These are phyloP conservation scores for Phymorhynchus buccinoides DNA, from an alignment of 1,140 invertebrate genomes.

Conservation along the genomic window DNA sequence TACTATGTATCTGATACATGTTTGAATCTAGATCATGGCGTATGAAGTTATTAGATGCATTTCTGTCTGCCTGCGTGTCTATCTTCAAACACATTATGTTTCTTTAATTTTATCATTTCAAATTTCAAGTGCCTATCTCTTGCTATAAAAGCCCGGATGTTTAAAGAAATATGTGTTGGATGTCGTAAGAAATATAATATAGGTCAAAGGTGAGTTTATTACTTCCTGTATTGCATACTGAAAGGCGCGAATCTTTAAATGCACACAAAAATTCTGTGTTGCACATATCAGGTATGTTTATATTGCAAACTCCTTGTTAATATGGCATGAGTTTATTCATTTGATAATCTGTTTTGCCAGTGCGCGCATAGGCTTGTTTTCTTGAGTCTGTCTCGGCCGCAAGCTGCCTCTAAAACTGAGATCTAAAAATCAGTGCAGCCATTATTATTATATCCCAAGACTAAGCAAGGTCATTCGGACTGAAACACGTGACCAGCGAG, in stretches of 20 bases:
- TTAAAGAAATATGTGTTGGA: neutral
- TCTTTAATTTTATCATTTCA: too few relatives aligned
- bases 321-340: neutral
- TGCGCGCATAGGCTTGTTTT: too few relatives aligned
- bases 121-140: neutral
- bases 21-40: too few relatives aligned
- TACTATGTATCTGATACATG: too few relatives aligned
- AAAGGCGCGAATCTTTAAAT: neutral
- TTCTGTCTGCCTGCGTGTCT: too few relatives aligned
- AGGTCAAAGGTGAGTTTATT: conserved; percentile 6
- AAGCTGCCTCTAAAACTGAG: neutral
- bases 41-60: too few relatives aligned
- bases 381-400: too few relatives aligned
- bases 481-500: neutral
- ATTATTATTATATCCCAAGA: too few relatives aligned
- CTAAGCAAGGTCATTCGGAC: neutral
- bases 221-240: neutral
- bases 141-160: neutral
- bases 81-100: too few relatives aligned
- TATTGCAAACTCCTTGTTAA: neutral
- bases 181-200: neutral
- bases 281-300: neutral
- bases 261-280: neutral
- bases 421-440: neutral
- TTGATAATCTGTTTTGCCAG: neutral